These are phyloP conservation scores for Rutilus rutilus DNA, from an alignment of 2,113 vertebrate genomes.

Conservation along the genomic window DNA sequence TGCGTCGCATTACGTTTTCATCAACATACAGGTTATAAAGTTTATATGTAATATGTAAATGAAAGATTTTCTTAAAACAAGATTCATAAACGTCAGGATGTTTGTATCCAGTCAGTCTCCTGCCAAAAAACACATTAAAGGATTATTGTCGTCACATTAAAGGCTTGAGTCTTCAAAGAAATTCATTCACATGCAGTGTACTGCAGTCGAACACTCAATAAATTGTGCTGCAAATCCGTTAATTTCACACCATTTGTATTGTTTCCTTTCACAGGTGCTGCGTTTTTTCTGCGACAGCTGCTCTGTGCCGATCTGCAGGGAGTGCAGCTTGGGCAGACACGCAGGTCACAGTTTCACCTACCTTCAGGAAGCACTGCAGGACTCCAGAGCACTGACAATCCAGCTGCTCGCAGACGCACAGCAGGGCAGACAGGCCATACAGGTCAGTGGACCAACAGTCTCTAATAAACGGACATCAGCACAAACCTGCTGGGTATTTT, in stretches of 20 bases:
- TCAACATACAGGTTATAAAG: too few species aligned
- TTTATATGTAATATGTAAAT: too few species aligned
- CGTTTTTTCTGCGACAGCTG: slow-evolving; percentile 97
- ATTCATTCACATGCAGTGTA: neutral
- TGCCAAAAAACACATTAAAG: neutral
- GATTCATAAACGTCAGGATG: neutral
- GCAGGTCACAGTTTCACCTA: slow-evolving; percentile 94
- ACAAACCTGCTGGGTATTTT: neutral
- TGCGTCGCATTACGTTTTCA: too few species aligned
- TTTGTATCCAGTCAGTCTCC: neutral
- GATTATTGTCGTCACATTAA: neutral
- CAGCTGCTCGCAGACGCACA: slow-evolving; percentile 95
- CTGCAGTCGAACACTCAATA: neutral
- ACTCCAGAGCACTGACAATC: slow-evolving; percentile 92
- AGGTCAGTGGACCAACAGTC: slow-evolving; percentile 76
- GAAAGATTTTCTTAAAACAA: too few species aligned
- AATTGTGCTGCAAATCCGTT: neutral
- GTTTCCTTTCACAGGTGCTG: slow-evolving; percentile 79
- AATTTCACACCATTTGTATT: neutral
- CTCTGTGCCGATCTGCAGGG: slow-evolving; percentile 94
- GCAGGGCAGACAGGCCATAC: slow-evolving; percentile 95
- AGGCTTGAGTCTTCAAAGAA: neutral
- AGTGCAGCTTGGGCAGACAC: slow-evolving; percentile 92
- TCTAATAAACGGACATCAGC: neutral
- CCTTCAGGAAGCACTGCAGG: slow-evolving; percentile 96